Conservation (phyloP, 2,888 invertebrate species). For the Drosophila percnosoma region DNA sequence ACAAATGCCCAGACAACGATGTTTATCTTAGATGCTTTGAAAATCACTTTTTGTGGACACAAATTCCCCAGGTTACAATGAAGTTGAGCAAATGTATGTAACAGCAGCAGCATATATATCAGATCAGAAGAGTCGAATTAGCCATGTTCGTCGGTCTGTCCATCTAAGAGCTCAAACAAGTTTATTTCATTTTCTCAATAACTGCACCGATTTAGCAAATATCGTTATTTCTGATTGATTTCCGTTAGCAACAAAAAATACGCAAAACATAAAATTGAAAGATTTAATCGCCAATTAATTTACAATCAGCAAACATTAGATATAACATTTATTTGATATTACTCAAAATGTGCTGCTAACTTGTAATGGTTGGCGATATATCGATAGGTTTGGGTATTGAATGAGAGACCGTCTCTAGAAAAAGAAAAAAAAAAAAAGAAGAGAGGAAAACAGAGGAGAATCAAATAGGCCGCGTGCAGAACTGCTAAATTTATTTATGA, state of each 20-base stretch:
- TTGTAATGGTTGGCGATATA: too few species aligned
- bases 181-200: neutral
- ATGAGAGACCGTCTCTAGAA: too few species aligned
- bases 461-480: too few species aligned
- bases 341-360: too few species aligned
- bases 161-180: neutral
- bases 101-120: neutral
- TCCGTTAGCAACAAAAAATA: neutral
- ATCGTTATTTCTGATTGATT: too few species aligned
- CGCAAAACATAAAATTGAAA: neutral
- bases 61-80: neutral
- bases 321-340: neutral
- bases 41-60: neutral
- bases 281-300: neutral
- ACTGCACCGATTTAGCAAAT: neutral
- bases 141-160: too few species aligned
- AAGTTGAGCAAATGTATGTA: neutral
- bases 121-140: too few species aligned
- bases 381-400: too few species aligned
- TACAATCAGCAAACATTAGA: neutral
- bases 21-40: constrained; percentile 22
- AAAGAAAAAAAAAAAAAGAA: too few species aligned
- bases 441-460: too few species aligned
- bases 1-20: constrained; percentile 35
- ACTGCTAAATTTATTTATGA: too few species aligned